A percentile compares a stretch with the other conserved stretches of the same genome.
These are phyloP conservation scores for Muscicapa adusta DNA, from an alignment of 2,113 vertebrate genomes.

Conservation along the genomic window DNA sequence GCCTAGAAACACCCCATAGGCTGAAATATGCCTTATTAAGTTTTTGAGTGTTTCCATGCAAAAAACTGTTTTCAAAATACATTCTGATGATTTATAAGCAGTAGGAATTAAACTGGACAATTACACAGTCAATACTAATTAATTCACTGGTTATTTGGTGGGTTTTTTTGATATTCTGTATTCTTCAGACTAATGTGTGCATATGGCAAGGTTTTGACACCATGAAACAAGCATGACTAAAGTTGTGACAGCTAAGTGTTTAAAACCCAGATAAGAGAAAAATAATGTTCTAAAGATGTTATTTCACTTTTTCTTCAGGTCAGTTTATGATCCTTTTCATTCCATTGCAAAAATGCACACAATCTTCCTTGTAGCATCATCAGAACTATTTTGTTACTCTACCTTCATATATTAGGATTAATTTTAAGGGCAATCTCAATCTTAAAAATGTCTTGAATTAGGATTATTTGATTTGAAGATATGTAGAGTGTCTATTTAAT, in stretches of 20 bases:
- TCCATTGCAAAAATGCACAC: not conserved
- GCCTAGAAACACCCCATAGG: not conserved
- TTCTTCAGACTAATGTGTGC: not conserved
- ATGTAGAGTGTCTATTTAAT: not conserved
- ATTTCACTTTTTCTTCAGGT: not conserved
- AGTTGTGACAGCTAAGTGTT: not conserved
- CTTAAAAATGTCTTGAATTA: not conserved
- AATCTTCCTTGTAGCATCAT: not conserved
- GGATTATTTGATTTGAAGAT: not conserved
- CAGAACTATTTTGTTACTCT: not conserved
- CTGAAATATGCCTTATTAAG: not conserved
- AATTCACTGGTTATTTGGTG: not conserved
- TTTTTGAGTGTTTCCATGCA: not conserved
- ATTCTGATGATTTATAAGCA: slow-evolving; percentile 2
- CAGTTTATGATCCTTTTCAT: not conserved
- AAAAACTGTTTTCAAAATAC: not conserved
- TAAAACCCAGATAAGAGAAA: not conserved
- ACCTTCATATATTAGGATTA: not conserved
- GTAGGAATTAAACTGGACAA: not conserved
- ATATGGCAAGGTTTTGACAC: not conserved
- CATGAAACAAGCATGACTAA: not conserved
- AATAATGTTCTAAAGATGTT: not conserved
- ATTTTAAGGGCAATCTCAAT: not conserved
- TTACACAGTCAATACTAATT: not conserved
- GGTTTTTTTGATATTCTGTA: not conserved